Conservation (phyloP, 2,113 vertebrate species). For the Desmodus rotundus region DNA sequence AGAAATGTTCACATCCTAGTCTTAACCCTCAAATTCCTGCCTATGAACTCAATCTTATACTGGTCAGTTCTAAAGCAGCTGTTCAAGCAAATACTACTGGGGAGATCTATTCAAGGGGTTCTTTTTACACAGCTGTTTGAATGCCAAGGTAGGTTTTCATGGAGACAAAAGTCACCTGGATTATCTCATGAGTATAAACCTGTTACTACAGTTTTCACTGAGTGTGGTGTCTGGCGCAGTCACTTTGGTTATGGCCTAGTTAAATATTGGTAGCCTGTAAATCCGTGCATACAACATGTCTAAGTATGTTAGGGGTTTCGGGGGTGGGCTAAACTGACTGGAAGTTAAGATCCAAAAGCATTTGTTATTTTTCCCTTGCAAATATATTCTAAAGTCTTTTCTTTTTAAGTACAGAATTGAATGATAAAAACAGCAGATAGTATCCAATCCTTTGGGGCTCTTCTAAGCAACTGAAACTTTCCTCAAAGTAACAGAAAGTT, state of each 20-base stretch:
- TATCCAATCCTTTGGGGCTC: neutral
- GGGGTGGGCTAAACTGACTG: constrained; percentile 2
- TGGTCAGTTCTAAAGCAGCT: neutral
- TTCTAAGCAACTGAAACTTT: neutral
- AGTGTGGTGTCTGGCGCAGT: neutral
- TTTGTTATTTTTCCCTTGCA: constrained; percentile 28
- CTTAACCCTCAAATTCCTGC: neutral
- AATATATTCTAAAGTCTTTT: constrained; percentile 28
- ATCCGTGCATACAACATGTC: neutral
- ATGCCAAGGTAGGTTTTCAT: neutral
- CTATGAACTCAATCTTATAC: neutral
- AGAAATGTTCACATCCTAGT: neutral
- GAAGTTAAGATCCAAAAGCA: neutral
- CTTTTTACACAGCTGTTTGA: neutral
- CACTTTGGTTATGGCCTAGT: neutral
- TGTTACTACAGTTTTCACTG: neutral
- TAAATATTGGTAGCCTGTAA: neutral
- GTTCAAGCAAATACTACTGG: neutral
- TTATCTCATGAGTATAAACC: neutral
- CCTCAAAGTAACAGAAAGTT: neutral
- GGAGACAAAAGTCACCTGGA: neutral
- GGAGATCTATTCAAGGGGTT: neutral
- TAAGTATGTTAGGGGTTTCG: neutral
- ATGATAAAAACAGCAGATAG: neutral
- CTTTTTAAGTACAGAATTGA: neutral